phyloP scores from a whole-genome alignment of 2,888 invertebrate species.

The Megalurothrips usitatus region DNA sequence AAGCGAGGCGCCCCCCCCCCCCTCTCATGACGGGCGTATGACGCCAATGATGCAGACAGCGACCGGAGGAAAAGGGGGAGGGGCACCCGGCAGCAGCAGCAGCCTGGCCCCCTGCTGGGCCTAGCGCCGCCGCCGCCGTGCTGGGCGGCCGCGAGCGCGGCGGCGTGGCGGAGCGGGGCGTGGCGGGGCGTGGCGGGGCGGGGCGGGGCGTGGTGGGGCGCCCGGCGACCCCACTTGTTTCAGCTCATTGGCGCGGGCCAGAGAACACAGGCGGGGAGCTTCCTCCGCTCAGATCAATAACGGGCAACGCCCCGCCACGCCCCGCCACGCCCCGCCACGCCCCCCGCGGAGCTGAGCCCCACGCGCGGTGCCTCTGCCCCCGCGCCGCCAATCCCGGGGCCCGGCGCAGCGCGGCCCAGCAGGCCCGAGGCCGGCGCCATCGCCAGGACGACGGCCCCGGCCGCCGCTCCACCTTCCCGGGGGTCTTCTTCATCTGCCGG shows the following conservation, averaged over 20 bases:
- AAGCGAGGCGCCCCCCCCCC: too few relatives aligned
- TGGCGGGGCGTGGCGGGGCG: not conserved
- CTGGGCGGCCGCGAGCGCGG: not conserved
- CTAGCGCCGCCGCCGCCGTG: too few relatives aligned
- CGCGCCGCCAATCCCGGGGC: slow-evolving; percentile 3
- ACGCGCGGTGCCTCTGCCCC: not conserved
- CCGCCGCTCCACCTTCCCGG: not conserved
- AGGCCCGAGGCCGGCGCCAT: not conserved
- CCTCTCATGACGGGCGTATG: not conserved
- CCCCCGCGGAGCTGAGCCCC: not conserved
- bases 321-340: not conserved
- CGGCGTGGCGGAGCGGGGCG: not conserved
- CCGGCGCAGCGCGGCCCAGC: not conserved
- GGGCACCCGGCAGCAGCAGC: not conserved
- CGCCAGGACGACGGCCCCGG: not conserved
- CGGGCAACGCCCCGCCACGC: slow-evolving; percentile 17
- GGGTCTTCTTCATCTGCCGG: too few relatives aligned
- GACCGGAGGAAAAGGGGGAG: not conserved
- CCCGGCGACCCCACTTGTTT: slow-evolving; percentile 17
- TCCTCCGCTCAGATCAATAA: slow-evolving; percentile 24
- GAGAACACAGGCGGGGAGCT: slow-evolving; percentile 18
- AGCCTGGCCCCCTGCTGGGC: too few relatives aligned
- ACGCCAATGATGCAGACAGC: not conserved
- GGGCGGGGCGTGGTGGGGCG: not conserved
- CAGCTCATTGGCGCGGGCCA: slow-evolving; percentile 23